Conservation (phyloP, 2,797 vertebrate species). For the Aphelocoma californica region DNA sequence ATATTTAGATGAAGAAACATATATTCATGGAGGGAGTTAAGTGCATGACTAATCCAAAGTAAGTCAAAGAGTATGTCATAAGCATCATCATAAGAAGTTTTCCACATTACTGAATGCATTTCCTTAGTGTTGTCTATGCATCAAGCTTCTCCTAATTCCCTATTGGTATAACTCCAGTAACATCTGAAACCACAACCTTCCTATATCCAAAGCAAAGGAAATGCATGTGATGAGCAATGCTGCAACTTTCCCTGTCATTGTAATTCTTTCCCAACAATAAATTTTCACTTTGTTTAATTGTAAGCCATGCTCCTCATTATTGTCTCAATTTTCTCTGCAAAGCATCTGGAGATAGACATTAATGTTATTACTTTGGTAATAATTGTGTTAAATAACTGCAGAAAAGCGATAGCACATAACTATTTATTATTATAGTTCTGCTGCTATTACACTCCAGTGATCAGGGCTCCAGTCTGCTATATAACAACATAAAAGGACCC, state of each 20-base stretch:
- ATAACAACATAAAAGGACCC: neutral
- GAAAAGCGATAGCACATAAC: neutral
- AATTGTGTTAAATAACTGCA: slow-evolving; percentile 45
- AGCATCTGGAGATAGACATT: slow-evolving; percentile 5
- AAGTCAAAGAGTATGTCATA: neutral
- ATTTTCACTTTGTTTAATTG: neutral
- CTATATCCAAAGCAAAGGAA: neutral
- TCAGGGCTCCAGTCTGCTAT: neutral
- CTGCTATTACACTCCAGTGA: neutral
- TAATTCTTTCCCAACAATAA: neutral
- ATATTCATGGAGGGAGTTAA: neutral
- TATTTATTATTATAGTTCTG: slow-evolving; percentile 31
- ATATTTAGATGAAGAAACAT: neutral
- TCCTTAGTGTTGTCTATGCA: neutral
- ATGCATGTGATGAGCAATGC: neutral
- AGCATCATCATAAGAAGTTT: neutral
- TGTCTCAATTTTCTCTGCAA: slow-evolving; percentile 9
- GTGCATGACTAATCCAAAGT: neutral
- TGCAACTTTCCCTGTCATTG: neutral
- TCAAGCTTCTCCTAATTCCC: neutral
- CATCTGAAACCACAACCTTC: neutral
- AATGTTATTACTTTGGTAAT: slow-evolving; percentile 9
- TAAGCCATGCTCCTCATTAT: neutral
- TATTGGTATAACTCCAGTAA: neutral
- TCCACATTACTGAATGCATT: accelerated